Evolutionary conservation across 2,888 invertebrate species (phyloP).

Genomic region (Eupithecia subfuscata): DNA sequence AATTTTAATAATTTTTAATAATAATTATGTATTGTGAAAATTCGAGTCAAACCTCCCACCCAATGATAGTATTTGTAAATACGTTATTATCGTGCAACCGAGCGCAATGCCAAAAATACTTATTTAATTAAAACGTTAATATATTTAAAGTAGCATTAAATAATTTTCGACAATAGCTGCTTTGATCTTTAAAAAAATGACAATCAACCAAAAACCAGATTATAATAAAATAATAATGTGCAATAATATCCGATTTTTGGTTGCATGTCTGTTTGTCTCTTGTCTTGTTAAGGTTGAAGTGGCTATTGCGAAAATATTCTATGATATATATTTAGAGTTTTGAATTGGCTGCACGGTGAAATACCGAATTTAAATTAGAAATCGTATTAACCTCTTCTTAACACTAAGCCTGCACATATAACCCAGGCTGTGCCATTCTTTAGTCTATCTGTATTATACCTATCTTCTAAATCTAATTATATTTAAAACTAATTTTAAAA

Average conservation of each 20-base stretch:
- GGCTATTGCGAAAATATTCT: constrained; percentile 21
- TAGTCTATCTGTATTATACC: constrained; percentile 62
- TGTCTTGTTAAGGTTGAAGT: neutral
- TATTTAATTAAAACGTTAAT: constrained; percentile 58
- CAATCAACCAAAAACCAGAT: neutral
- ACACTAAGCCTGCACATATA: constrained; percentile 42
- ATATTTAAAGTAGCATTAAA: constrained; percentile 57
- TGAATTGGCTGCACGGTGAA: constrained; percentile 73
- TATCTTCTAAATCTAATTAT: constrained; percentile 52
- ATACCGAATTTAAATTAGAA: constrained; percentile 66
- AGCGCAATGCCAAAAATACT: constrained; percentile 71
- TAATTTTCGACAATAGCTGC: constrained; percentile 11
- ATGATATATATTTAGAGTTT: constrained; percentile 49
- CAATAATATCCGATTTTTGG: neutral
- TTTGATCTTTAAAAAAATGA: constrained; percentile 7
- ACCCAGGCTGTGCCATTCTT: constrained; percentile 69
- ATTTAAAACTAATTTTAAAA: constrained; percentile 45
- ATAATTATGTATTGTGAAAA: constrained; percentile 22
- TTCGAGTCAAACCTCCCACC: constrained; percentile 52
- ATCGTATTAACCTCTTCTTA: constrained; percentile 36
- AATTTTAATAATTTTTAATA: constrained; percentile 18
- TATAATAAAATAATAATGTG: neutral
- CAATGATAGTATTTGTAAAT: constrained; percentile 57
- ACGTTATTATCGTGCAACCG: constrained; percentile 58
- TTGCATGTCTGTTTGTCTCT: neutral